A percentile compares a stretch with the other conserved stretches of the same genome.
phyloP scores from a whole-genome alignment of 1,140 invertebrate species.

The Pentalonia nigronervosa region DNA sequence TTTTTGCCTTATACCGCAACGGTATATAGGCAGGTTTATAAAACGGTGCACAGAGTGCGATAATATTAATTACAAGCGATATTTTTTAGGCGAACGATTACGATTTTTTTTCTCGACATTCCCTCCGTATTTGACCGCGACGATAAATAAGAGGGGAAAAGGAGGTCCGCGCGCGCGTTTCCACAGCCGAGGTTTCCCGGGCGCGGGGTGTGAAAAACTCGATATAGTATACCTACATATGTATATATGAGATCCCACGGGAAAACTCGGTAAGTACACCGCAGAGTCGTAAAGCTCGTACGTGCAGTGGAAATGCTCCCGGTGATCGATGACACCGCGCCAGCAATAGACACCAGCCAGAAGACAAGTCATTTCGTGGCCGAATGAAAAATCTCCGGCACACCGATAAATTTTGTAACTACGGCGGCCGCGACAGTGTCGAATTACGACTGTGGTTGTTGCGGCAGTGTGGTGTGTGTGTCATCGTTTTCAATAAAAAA shows the following conservation, averaged over 20 bases:
- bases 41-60: background rate
- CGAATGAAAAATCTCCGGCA: slow-evolving; percentile 10
- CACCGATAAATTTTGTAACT: background rate
- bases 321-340: slow-evolving; percentile 20
- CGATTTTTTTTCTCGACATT: background rate
- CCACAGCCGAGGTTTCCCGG: background rate
- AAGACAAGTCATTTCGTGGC: slow-evolving; percentile 1
- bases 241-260: background rate
- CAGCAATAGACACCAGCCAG: background rate
- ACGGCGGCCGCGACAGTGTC: background rate
- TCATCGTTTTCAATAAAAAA: background rate
- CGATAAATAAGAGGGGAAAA: background rate
- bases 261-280: background rate
- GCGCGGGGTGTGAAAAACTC: background rate
- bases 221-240: background rate
- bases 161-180: background rate
- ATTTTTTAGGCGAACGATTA: background rate
- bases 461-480: background rate
- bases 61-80: background rate
- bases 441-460: background rate
- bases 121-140: background rate
- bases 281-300: background rate
- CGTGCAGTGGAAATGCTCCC: background rate
- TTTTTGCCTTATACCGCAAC: background rate
- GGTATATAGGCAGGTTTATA: background rate